A percentile compares a stretch with the other conserved stretches of the same genome.
Evolutionary conservation across 2,113 vertebrate species (phyloP).

Genomic region (Oryzias woworae): DNA sequence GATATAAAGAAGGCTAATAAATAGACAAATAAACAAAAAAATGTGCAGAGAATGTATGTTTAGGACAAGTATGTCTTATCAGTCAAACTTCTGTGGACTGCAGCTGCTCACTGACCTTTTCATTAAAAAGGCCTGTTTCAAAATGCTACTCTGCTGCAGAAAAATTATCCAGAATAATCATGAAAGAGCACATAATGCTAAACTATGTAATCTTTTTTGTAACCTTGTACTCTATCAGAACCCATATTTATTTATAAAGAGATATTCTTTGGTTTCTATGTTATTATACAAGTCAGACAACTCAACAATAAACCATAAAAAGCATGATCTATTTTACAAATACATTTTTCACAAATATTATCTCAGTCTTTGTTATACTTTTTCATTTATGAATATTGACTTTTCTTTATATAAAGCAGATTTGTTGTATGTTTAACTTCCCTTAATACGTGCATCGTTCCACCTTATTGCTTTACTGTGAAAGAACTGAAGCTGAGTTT

Average conservation of each 20-base stretch:
- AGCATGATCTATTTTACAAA: constrained; percentile 11
- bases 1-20: background rate
- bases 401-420: constrained; percentile 86
- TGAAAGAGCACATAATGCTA: constrained; percentile 38
- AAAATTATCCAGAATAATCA: constrained; percentile 48
- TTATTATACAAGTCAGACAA: constrained; percentile 9
- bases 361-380: constrained; percentile 69
- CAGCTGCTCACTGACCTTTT: constrained; percentile 55
- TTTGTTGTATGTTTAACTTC: constrained; percentile 80
- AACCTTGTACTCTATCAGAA: constrained; percentile 11
- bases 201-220: constrained; percentile 20
- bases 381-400: constrained; percentile 85
- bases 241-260: constrained; percentile 33
- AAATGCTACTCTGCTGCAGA: constrained; percentile 65
- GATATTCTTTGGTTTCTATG: constrained; percentile 13
- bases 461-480: background rate
- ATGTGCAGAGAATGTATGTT: background rate
- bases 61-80: constrained; percentile 9
- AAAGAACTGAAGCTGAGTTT: background rate
- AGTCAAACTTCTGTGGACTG: constrained; percentile 29
- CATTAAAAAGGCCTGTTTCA: constrained; percentile 42
- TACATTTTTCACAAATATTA: constrained; percentile 74
- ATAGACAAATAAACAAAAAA: background rate
- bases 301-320: constrained; percentile 12
- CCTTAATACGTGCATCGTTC: constrained; percentile 20